phyloP scores from a whole-genome alignment of 53 echinoderm and acorn worm species.

The Antedon mediterranea region DNA sequence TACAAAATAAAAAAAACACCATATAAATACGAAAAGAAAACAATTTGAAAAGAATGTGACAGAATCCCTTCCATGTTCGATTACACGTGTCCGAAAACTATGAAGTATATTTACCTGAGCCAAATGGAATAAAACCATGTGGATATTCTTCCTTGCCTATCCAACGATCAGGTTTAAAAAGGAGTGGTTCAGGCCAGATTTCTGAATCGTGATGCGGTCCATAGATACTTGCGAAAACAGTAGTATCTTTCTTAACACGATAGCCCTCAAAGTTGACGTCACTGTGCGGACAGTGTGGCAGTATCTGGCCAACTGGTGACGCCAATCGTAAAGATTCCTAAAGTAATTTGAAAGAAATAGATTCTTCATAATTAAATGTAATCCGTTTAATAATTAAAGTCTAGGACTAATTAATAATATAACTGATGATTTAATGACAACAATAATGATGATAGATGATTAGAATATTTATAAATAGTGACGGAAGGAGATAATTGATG shows the following conservation, averaged over 20 bases:
- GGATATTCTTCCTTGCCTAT: not conserved
- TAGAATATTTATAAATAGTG: no score
- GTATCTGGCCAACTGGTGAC: not conserved
- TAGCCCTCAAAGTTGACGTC: not conserved
- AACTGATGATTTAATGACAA: not conserved
- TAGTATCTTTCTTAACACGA: not conserved
- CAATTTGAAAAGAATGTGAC: no score
- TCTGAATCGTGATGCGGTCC: not conserved
- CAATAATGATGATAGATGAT: not conserved
- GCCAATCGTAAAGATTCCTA: not conserved
- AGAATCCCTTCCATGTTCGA: no score
- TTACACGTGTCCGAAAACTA: no score
- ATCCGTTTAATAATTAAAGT: no score
- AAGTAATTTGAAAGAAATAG: not conserved
- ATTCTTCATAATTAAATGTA: no score
- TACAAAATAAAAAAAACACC: no score
- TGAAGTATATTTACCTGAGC: not conserved
- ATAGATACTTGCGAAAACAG: not conserved
- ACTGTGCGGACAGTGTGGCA: not conserved
- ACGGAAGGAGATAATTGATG: no score
- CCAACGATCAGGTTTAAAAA: not conserved
- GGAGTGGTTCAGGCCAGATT: not conserved
- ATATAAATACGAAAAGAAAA: no score
- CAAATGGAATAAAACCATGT: not conserved
- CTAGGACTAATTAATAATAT: no score